A percentile compares a stretch with the other conserved stretches of the same genome.
Evolutionary conservation across 2,888 invertebrate genomes (phyloP).

Genomic region (Hoplodrina ambigua): DNA sequence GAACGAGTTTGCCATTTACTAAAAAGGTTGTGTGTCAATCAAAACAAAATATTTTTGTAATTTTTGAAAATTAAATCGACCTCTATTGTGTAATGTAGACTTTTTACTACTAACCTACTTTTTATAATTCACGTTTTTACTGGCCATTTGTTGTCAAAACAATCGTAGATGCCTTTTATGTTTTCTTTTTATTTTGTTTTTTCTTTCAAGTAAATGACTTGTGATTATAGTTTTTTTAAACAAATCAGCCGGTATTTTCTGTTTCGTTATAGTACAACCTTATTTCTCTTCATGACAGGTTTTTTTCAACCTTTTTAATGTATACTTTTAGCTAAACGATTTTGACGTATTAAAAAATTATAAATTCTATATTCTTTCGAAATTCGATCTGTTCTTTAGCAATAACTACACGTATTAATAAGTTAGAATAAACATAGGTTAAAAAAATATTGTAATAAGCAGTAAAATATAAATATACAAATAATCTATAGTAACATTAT

Average conservation of each 20-base stretch:
- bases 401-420: no score
- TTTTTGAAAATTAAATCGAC: not conserved
- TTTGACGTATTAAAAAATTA: no score
- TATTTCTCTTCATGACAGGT: not conserved
- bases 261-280: not conserved
- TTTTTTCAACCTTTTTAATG: not conserved
- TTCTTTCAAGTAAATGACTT: not conserved
- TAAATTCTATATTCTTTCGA: no score
- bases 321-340: not conserved
- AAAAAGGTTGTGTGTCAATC: not conserved
- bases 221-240: slow-evolving; percentile 1
- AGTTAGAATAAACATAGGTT: no score
- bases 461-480: no score
- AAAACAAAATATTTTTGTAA: not conserved
- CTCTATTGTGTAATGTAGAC: no score
- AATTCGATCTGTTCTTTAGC: no score
- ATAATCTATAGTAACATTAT: no score
- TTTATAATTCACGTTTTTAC: not conserved
- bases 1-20: not conserved
- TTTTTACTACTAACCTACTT: slow-evolving; percentile 8
- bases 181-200: slow-evolving; percentile 1
- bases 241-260: slow-evolving; percentile 2
- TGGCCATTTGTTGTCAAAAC: not conserved
- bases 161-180: not conserved
- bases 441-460: no score